Base-by-base conservation (phyloP, 1,140 invertebrate species). In the Centruroides sculpturatus region DNA sequence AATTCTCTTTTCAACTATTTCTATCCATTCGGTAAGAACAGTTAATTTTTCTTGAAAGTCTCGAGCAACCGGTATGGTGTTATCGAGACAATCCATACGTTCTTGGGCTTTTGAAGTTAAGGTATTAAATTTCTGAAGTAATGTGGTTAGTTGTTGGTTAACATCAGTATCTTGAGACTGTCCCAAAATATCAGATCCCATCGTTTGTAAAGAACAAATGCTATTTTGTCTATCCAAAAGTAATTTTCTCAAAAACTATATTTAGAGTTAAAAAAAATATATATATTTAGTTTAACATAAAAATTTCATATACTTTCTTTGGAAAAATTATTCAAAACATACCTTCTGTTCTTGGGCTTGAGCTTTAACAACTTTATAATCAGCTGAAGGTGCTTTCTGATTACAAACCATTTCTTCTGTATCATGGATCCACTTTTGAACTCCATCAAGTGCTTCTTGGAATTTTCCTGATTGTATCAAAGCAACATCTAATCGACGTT, bases 291-390 rank as follows among this genome's bases (percentile, higher is more conserved):
- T 23, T 23, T 23, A 23, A 23, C 0, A 2, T 23, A 23, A 23
- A 23, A 23, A 23, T 23, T 23, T 23, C 23, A 23, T 23, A 23
- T 23, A 23, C 2, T 23, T 23, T 23, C 23, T 41, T 41, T 41
- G 41, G 8, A 41, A 6, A 41, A 41, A 41, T 6, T 41, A 41
- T 41, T 41, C 3, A 41, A 6, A 41, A 41, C 8, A 8, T 41
- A 3, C 41, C 41, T 41, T 70, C 70, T 92, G 89, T 71, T 95
- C 92, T 74, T 96, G 92, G 10, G 96, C 70, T 70, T 97, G 92
- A 3, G 91, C 92, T 71, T 97, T 98, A 1, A 95, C 90, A 0
- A 98, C 94, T 75, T 98, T 97, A 73, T 94, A 95, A 70, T 98
- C 95, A 5, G 89, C 89, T 1, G 92, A 95, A 10, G 93, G 92